These are phyloP conservation scores for Mobula birostris DNA, from an alignment of 2,113 vertebrate species.

Conservation along the genomic window DNA sequence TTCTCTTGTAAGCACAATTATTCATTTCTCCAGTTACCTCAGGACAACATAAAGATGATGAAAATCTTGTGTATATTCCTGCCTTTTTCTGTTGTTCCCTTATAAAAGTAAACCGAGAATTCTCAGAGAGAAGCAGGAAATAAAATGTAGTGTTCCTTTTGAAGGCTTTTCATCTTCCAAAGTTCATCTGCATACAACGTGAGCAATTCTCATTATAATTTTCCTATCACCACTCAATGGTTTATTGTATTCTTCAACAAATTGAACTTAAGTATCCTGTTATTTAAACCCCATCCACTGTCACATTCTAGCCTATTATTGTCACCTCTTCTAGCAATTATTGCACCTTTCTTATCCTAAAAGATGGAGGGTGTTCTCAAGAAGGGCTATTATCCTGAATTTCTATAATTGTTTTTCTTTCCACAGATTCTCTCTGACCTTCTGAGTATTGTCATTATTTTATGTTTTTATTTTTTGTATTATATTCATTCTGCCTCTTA, in stretches of 20 bases:
- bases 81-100: not conserved
- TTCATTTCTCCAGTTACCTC: not conserved
- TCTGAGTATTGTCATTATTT: not conserved
- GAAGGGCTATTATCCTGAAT: too few relatives aligned
- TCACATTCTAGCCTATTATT: not conserved
- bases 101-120: not conserved
- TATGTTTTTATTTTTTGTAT: not conserved
- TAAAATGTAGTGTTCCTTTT: too few relatives aligned
- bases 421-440: too few relatives aligned
- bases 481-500: not conserved
- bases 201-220: not conserved
- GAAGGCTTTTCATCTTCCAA: not conserved
- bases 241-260: not conserved
- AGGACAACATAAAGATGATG: not conserved
- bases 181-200: not conserved
- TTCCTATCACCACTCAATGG: not conserved
- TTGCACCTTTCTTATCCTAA: too few relatives aligned
- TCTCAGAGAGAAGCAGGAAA: not conserved
- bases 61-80: not conserved
- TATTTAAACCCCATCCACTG: not conserved
- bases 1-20: not conserved
- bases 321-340: not conserved
- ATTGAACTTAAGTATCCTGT: not conserved
- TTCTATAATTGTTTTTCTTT: too few relatives aligned
- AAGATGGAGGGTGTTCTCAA: too few relatives aligned